These are phyloP conservation scores for Chorisops tibialis DNA, from an alignment of 2,888 invertebrate species.

Conservation along the genomic window DNA sequence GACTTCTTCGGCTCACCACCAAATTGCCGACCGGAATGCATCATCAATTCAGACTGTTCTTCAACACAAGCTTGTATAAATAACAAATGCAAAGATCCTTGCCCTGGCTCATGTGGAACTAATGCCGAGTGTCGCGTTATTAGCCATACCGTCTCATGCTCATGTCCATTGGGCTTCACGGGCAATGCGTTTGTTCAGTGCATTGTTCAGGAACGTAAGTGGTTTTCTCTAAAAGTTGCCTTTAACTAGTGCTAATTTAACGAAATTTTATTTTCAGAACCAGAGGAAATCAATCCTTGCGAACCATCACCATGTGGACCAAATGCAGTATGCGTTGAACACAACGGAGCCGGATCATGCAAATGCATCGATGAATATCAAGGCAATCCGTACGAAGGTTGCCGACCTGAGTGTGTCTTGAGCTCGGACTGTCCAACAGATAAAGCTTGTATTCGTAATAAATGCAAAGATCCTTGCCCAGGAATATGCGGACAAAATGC, in stretches of 20 bases:
- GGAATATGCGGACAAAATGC: conserved; percentile 81
- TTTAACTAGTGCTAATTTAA: conserved; percentile 3
- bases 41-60: conserved; percentile 77
- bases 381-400: conserved; percentile 83
- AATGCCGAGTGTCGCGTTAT: conserved; percentile 77
- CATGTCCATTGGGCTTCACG: conserved; percentile 69
- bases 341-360: conserved; percentile 76
- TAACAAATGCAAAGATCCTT: conserved; percentile 77
- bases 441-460: conserved; percentile 77
- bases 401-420: conserved; percentile 81
- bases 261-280: conserved; percentile 11
- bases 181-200: conserved; percentile 84
- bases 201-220: conserved; percentile 52
- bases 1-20: conserved; percentile 77
- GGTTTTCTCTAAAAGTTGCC: neutral
- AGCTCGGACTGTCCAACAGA: conserved; percentile 82
- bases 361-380: conserved; percentile 75
- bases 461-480: conserved; percentile 82
- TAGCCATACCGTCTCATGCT: conserved; percentile 77
- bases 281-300: conserved; percentile 66
- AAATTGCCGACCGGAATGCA: conserved; percentile 78
- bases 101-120: conserved; percentile 76
- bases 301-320: conserved; percentile 84
- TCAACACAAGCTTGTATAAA: conserved; percentile 75
- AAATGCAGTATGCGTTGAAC: conserved; percentile 74